Base-by-base conservation (phyloP, 1,140 invertebrate species). In the Apis laboriosa region DNA sequence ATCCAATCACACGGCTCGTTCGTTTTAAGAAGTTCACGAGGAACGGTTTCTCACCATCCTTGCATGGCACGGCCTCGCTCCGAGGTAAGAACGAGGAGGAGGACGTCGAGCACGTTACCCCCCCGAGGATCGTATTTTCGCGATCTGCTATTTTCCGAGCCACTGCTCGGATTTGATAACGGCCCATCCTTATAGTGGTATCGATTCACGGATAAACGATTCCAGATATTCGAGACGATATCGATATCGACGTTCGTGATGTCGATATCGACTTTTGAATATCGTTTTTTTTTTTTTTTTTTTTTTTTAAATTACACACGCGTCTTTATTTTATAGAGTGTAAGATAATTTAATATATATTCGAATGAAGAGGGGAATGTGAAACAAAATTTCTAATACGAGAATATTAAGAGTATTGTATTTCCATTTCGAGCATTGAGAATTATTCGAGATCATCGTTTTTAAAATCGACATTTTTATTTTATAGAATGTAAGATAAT, bases 1-100 rank as follows among this genome's bases (percentile, higher is more conserved):
- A 90, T 87, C 90, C 86, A 90, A 90, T 91, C 84, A 84, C 85
- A 88, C 78, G 88, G 79, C 83, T 90, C 84, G 86, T 83, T 87
- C 88, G 74, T 70, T 87, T 90, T 85, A 86, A 89, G 84, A 79
- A 88, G 76, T 87, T 80, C 76, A 51, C 66, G 53, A 34, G 34
- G 85, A 84, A 85, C 83, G 83, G 78, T 73, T 89, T 86, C 84
- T 74, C 63, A 56, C 71, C 80, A 87, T 87, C 85, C 84, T 90
- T 78, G 84, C 74, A 72, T 24, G 72, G 78, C 55, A 72, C 63
- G 60, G 55, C 83, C 74, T 72, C 58, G 58, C 60, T 67, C 71
- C 71, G 73, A 60, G 49, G 21, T 55, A 67, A 74, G 81, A 87
- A 82, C 83, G 86, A 80, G 70, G 86, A 84, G 78, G 34, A 34